Base-by-base conservation (phyloP, 2,797 vertebrate species). In the Sebastes oblongus region DNA sequence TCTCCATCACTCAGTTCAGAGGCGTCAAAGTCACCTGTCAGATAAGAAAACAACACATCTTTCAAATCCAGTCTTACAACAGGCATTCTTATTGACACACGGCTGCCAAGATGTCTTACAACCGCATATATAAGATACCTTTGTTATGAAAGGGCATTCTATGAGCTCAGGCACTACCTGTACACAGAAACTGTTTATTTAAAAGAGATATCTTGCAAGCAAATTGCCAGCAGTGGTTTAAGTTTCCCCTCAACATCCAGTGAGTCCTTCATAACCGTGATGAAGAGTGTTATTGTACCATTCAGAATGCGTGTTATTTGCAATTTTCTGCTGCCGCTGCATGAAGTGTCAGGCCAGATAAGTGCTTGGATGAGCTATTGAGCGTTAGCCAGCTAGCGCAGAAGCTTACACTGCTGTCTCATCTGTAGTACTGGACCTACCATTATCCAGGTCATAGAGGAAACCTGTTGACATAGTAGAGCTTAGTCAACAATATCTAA, bases 1-100 rank as follows among this genome's bases (percentile, higher is more conserved):
- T 94, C 93, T 71, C 66, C 85, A 4, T 94, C 92, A n/a, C 68
- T 89, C 77, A 89, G 42, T 3, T 95, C 95, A 8, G 91, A 80
- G 58, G 64, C 73, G 39, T 96, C 95, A 60, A 94, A 91, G 86
- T 96, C 94, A 80, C 94, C 95, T 95, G 90, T 85, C 71, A 70
- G 29, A 79, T 20, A 81, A 83, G 68, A 60, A 84, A 72, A 86
- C 27, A 75, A 67, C 58, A 54, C 24, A 58, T 61, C 24, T 65
- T 79, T 88, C 36, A 73, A 16, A 76, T 8, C n/a, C 50, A 10
- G 54, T 81, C 18, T 56, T 7, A 34, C 14, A 9, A 65, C 56
- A 83, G 5, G 20, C 56, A 3, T 3, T 52, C 58, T 73, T 27
- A 71, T 2, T 77, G 75, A 87, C 81, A 77, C 50, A 58, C 55